These are phyloP conservation scores for Caiman crocodilus DNA, from an alignment of 2,797 vertebrate genomes.

Conservation along the genomic window DNA sequence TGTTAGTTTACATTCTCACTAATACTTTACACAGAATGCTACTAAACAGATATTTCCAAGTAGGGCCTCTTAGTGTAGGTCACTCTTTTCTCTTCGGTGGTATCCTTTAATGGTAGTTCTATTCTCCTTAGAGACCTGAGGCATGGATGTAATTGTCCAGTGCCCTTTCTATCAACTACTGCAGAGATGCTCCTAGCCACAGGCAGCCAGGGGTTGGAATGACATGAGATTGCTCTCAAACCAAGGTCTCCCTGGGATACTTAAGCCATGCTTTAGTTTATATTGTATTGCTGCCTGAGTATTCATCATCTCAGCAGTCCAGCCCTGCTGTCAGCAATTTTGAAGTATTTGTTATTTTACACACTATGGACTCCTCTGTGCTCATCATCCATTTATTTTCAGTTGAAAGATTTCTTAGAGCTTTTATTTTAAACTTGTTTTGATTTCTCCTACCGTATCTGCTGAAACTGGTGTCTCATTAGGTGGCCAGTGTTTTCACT, in stretches of 20 bases:
- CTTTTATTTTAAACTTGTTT: conserved; percentile 56
- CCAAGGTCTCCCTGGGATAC: not conserved
- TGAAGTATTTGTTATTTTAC: conserved; percentile 64
- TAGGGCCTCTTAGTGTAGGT: not conserved
- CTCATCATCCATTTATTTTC: conserved; percentile 54
- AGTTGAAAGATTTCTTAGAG: conserved; percentile 32
- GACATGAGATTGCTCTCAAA: not conserved
- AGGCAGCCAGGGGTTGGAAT: not conserved
- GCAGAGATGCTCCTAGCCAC: not conserved
- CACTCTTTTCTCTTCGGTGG: not conserved
- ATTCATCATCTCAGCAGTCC: conserved; percentile 46
- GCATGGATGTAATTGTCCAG: not conserved
- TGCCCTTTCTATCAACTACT: not conserved
- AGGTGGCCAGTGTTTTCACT: conserved; percentile 27
- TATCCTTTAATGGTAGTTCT: not conserved
- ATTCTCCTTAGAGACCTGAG: not conserved
- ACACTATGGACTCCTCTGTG: not conserved
- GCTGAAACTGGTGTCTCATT: not conserved
- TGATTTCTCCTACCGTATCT: conserved; percentile 34
- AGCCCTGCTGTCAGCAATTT: conserved; percentile 64
- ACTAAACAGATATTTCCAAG: not conserved
- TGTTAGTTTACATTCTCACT: not conserved
- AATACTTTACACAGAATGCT: not conserved
- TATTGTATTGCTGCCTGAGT: conserved; percentile 45
- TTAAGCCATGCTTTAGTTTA: conserved; percentile 45